Conservation (phyloP, 2,888 invertebrate genomes). For the Gymnocheta viridis region DNA sequence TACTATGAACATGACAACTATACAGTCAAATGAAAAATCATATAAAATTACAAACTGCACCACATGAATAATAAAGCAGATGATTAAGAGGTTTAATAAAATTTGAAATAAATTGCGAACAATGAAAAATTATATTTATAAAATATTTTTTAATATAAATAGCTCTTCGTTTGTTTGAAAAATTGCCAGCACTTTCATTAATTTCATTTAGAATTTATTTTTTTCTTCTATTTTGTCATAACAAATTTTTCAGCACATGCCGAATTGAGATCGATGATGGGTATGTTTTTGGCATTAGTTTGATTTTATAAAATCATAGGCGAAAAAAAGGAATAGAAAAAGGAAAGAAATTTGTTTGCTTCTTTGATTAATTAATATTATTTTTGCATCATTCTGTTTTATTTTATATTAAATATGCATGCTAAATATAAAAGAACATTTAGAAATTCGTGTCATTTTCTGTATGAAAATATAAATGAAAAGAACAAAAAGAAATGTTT, state of each 20-base stretch:
- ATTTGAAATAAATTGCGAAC: not conserved
- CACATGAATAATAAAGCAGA: conserved; percentile 17
- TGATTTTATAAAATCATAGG: not conserved
- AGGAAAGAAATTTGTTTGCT: conserved; percentile 4
- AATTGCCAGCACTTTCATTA: conserved; percentile 27
- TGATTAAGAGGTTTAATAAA: not conserved
- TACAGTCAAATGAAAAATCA: not conserved
- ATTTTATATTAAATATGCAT: not conserved
- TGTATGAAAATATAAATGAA: not conserved
- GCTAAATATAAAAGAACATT: not conserved
- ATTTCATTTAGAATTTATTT: not conserved
- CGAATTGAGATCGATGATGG: conserved; percentile 48
- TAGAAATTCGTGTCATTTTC: not conserved
- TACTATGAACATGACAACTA: not conserved
- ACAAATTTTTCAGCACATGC: conserved; percentile 34
- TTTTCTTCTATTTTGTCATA: not conserved
- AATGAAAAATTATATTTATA: not conserved
- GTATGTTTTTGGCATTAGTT: conserved; percentile 5
- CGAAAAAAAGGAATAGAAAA: not conserved
- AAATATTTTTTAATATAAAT: too few species aligned
- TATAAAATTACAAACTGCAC: conserved; percentile 27
- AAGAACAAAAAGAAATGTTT: not conserved
- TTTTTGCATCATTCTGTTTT: not conserved
- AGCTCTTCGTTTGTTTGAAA: not conserved
- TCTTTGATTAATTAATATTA: not conserved